Percentiles rank a stretch among this genome's conserved stretches.
These are phyloP conservation scores for Cepphus grylle DNA, from an alignment of 2,113 vertebrate species.

Conservation along the genomic window DNA sequence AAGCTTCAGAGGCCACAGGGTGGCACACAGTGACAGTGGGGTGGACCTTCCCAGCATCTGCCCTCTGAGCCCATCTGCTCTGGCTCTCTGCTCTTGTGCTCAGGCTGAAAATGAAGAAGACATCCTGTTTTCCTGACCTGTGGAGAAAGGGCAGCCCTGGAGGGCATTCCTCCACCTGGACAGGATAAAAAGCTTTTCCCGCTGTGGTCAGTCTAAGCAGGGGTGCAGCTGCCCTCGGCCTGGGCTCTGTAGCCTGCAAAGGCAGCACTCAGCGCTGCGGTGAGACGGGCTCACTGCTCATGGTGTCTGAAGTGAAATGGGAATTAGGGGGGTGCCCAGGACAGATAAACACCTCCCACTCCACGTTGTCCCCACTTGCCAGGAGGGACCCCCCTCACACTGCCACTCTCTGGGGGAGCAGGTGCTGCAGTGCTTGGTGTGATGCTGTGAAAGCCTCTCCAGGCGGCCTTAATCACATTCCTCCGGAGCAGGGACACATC, in stretches of 20 bases:
- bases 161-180: background rate
- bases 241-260: background rate
- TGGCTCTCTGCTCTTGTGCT: background rate
- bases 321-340: background rate
- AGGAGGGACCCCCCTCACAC: background rate
- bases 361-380: fast-evolving
- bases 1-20: background rate
- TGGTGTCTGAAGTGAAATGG: background rate
- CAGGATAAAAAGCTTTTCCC: background rate
- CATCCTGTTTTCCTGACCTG: background rate
- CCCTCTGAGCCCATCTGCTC: background rate
- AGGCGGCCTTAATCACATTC: slow-evolving; percentile 53
- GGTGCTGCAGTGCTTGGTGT: background rate
- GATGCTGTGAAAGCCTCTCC: slow-evolving; percentile 16
- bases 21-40: background rate
- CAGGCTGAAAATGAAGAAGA: background rate
- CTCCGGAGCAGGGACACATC: slow-evolving; percentile 56
- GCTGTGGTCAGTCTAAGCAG: background rate
- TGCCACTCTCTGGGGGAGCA: background rate
- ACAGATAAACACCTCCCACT: background rate
- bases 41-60: background rate
- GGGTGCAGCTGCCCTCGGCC: background rate
- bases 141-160: background rate
- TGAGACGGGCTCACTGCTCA: fast-evolving
- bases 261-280: background rate